Conservation (phyloP, 1,140 invertebrate genomes). For the Ceratosolen solmsi region DNA sequence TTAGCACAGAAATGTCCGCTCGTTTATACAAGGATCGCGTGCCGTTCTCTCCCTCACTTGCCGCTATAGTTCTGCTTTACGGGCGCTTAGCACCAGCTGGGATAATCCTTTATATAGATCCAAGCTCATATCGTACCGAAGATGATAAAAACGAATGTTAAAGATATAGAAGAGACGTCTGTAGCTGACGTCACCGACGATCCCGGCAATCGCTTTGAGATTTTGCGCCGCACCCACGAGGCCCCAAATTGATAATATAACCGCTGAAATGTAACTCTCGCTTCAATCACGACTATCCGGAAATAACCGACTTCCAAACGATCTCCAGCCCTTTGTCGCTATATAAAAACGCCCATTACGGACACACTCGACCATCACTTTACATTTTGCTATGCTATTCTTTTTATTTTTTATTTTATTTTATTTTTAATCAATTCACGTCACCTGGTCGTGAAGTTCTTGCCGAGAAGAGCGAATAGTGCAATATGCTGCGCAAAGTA, state of each 20-base stretch:
- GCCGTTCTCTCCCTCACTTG: not conserved
- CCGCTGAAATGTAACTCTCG: not conserved
- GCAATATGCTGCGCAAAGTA: too few relatives aligned
- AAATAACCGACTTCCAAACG: not conserved
- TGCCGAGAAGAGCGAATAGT: too few relatives aligned
- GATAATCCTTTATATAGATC: slow-evolving; percentile 47
- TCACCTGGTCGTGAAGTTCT: too few relatives aligned
- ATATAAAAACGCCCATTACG: not conserved
- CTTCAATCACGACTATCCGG: not conserved
- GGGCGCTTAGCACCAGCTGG: slow-evolving; percentile 32
- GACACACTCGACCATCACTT: not conserved
- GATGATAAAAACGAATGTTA: slow-evolving; percentile 36
- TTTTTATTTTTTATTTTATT: too few relatives aligned
- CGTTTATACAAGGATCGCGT: slow-evolving; percentile 18
- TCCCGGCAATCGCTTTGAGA: slow-evolving; percentile 15
- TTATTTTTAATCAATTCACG: too few relatives aligned
- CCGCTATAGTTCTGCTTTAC: slow-evolving; percentile 14
- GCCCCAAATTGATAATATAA: slow-evolving; percentile 11
- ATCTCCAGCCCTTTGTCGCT: too few relatives aligned
- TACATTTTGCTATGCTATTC: not conserved
- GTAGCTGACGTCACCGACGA: slow-evolving; percentile 20
- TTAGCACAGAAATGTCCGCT: slow-evolving; percentile 44
- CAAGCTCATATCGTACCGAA: slow-evolving; percentile 24
- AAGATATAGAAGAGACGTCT: slow-evolving; percentile 16
- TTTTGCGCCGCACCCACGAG: not conserved